phyloP scores from a whole-genome alignment of 2,113 vertebrate genomes.

The Cynopterus brachyotis region DNA sequence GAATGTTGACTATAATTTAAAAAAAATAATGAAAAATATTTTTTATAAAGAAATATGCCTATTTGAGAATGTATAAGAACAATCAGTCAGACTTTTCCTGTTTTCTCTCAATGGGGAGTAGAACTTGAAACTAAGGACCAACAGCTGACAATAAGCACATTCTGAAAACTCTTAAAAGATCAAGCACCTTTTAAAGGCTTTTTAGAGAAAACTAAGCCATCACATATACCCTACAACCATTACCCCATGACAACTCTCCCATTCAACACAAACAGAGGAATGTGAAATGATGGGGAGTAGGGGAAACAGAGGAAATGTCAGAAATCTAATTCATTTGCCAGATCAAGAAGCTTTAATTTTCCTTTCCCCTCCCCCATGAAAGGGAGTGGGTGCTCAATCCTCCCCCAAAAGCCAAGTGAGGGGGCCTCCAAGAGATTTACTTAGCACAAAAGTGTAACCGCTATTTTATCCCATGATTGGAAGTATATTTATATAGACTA shows the following conservation, averaged over 20 bases:
- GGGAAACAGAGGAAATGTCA: no score
- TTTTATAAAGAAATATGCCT: not conserved
- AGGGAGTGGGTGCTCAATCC: not conserved
- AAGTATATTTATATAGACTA: not conserved
- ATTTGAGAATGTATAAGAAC: not conserved
- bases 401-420: not conserved
- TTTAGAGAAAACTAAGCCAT: not conserved
- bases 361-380: not conserved
- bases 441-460: not conserved
- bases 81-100: not conserved
- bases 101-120: not conserved
- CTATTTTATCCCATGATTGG: not conserved
- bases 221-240: not conserved
- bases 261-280: not conserved
- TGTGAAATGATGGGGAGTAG: no score
- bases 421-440: not conserved
- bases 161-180: not conserved
- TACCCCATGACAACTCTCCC: not conserved
- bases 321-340: not conserved
- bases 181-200: not conserved
- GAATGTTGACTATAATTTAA: no score
- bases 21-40: no score
- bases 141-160: not conserved
- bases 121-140: not conserved
- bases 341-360: not conserved